Conservation (phyloP, 2,797 vertebrate species). For the Danio choprae region DNA sequence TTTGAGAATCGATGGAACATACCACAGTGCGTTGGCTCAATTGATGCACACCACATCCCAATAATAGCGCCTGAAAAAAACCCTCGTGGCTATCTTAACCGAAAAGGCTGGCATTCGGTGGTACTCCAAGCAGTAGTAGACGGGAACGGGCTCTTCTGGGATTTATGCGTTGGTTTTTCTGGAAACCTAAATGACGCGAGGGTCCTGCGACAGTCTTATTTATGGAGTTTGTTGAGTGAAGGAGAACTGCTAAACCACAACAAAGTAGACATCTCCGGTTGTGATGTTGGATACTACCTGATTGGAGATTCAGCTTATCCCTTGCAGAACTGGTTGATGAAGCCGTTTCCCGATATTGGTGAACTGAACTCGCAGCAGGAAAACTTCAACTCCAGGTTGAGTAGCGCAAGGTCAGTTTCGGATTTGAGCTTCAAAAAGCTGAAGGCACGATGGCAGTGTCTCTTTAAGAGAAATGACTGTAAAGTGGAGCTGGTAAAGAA, state of each 20-base stretch:
- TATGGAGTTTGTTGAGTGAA: constrained; percentile 16
- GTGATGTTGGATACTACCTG: constrained; percentile 57
- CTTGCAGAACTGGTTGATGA: constrained; percentile 58
- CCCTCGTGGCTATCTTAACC: constrained; percentile 50
- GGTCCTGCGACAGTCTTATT: constrained; percentile 48
- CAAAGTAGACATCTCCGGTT: constrained; percentile 26
- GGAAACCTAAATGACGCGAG: constrained; percentile 51
- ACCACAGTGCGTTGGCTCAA: constrained; percentile 57
- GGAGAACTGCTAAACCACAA: constrained; percentile 40
- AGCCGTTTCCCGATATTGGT: constrained; percentile 26
- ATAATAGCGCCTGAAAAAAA: constrained; percentile 46
- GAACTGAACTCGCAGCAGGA: constrained; percentile 15
- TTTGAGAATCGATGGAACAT: constrained; percentile 34
- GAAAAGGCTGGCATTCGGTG: constrained; percentile 61
- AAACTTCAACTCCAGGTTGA: constrained; percentile 37
- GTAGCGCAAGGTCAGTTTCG: constrained; percentile 37
- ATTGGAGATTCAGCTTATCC: constrained; percentile 55
- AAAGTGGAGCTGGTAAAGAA: constrained; percentile 49
- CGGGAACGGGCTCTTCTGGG: constrained; percentile 63
- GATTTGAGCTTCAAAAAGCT: constrained; percentile 54
- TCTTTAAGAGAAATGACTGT: constrained; percentile 56
- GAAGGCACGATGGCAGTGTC: constrained; percentile 55
- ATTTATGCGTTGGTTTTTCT: constrained; percentile 59
- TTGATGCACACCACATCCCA: constrained; percentile 59
- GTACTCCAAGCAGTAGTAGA: constrained; percentile 61